These are phyloP conservation scores for Quadroppia sp. DNA, from an alignment of 2,888 invertebrate genomes.

Conservation along the genomic window DNA sequence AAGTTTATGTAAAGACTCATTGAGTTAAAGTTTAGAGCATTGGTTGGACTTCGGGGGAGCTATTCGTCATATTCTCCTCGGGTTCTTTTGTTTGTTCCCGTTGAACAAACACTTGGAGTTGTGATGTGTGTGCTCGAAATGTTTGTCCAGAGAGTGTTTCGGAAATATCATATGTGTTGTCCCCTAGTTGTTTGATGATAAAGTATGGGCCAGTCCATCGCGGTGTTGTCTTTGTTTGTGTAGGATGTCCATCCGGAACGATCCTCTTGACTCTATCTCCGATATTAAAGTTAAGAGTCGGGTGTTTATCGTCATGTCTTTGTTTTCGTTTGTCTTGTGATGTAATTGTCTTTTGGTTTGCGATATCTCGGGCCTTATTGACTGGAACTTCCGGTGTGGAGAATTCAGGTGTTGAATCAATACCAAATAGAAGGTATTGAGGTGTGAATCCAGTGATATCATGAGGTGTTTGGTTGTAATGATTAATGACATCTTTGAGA, in stretches of 20 bases:
- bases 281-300: background rate
- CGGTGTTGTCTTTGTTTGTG: background rate
- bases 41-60: too few relatives aligned
- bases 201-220: background rate
- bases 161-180: too few relatives aligned
- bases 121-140: too few relatives aligned
- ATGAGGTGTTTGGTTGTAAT: constrained; percentile 35
- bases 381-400: background rate
- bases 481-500: background rate
- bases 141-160: too few relatives aligned
- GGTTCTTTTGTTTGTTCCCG: too few relatives aligned
- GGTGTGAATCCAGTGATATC: constrained; percentile 22
- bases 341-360: background rate
- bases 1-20: too few relatives aligned
- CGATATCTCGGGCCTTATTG: background rate
- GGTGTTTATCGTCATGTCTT: background rate
- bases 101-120: too few relatives aligned
- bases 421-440: constrained; percentile 10
- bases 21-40: too few relatives aligned
- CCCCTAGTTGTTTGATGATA: too few relatives aligned
- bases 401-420: background rate
- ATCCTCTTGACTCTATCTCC: background rate
- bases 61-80: too few relatives aligned
- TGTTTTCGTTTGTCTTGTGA: background rate
- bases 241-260: background rate